Evolutionary conservation across 2,888 invertebrate genomes (phyloP).

Genomic region (Proisotoma minuta): DNA sequence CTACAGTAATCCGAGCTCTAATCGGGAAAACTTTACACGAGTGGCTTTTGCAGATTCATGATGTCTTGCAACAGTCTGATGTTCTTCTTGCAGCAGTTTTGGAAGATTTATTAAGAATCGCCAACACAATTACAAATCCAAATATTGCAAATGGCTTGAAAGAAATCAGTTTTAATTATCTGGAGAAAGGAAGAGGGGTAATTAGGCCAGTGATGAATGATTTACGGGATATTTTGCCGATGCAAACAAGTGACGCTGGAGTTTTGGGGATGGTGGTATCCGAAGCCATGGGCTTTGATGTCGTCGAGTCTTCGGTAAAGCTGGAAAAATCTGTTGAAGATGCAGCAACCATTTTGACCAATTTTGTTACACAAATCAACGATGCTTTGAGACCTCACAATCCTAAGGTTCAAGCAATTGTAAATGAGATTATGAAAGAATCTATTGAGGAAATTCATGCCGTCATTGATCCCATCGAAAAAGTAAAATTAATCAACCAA

Average conservation of each 20-base stretch:
- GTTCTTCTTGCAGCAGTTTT: background rate
- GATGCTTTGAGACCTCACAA: background rate
- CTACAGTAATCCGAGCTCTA: background rate
- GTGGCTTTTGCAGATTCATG: background rate
- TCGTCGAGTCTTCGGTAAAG: background rate
- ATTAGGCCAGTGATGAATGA: too few species aligned
- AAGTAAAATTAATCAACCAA: too few species aligned
- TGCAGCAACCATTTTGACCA: background rate
- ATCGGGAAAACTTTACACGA: background rate
- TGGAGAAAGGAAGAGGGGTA: background rate
- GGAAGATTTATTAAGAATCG: background rate
- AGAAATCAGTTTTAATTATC: background rate
- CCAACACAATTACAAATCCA: background rate
- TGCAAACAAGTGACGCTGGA: too few species aligned
- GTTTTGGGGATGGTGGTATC: too few species aligned
- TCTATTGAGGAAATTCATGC: background rate
- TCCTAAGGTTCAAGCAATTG: background rate
- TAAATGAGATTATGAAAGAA: background rate
- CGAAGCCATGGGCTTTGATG: background rate
- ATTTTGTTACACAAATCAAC: background rate
- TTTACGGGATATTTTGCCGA: too few species aligned
- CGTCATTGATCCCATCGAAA: background rate
- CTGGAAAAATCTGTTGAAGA: background rate
- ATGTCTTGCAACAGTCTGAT: background rate
- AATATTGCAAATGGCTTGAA: background rate